Conservation (phyloP, 2,113 vertebrate genomes). For the Porphyrio hochstetteri region DNA sequence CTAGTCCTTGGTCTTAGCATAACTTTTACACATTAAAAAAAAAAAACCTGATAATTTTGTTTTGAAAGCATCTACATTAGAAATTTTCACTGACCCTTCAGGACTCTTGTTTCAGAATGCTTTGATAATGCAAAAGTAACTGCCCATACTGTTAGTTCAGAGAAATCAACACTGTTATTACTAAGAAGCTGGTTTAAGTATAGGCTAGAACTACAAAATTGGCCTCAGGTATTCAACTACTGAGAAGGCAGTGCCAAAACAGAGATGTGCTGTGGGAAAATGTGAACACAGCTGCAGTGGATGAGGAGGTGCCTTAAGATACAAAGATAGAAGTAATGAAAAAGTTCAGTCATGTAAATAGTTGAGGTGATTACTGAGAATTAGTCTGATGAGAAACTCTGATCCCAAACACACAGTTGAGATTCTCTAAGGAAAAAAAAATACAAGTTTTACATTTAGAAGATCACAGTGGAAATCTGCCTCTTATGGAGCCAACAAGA, state of each 20-base stretch:
- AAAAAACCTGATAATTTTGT: neutral
- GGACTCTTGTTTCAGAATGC: conserved; percentile 43
- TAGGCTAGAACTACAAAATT: conserved; percentile 14
- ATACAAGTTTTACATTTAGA: neutral
- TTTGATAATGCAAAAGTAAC: conserved; percentile 45
- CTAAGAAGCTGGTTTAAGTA: conserved; percentile 50
- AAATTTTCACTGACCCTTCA: conserved; percentile 46
- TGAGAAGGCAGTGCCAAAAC: conserved; percentile 10
- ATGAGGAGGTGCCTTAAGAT: neutral
- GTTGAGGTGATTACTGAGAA: neutral
- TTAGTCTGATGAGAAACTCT: neutral
- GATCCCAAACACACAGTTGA: neutral
- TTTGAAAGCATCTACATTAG: neutral
- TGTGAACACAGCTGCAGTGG: neutral
- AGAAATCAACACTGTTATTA: conserved; percentile 60
- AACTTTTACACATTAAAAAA: neutral
- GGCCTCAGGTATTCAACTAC: conserved; percentile 46
- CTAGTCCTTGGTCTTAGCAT: neutral
- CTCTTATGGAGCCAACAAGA: neutral
- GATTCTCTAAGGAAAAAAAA: neutral
- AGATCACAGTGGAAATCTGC: neutral
- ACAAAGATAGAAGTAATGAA: neutral
- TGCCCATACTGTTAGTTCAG: neutral
- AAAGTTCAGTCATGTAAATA: neutral
- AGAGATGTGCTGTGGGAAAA: neutral